A percentile compares a stretch with the other conserved stretches of the same genome.
Evolutionary conservation across 2,797 vertebrate species (phyloP).

Genomic region (Xiphophorus birchmanni): DNA sequence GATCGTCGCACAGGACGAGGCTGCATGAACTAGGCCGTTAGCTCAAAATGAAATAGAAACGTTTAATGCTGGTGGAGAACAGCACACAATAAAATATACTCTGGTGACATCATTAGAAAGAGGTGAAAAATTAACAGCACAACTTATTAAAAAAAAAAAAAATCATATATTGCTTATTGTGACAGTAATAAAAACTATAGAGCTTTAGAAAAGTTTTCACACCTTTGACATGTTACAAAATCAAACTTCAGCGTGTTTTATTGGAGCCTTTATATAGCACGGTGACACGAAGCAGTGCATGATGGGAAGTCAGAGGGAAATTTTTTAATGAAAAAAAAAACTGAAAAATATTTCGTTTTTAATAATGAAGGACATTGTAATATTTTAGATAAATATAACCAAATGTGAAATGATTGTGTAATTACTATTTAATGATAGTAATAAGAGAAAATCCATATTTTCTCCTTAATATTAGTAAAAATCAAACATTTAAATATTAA

Average conservation of each 20-base stretch:
- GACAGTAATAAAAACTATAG: constrained; percentile 6
- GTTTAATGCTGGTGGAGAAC: constrained; percentile 47
- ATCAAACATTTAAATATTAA: not conserved
- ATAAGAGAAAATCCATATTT: not conserved
- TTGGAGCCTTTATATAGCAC: not conserved
- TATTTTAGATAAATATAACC: not conserved
- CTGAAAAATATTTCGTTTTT: not conserved
- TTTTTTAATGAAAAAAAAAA: not conserved
- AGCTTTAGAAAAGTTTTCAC: not conserved
- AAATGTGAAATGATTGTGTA: not conserved
- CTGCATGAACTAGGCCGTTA: constrained; percentile 27
- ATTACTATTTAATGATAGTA: not conserved
- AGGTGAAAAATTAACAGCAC: constrained; percentile 21
- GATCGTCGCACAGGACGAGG: constrained; percentile 27
- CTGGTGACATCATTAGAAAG: constrained; percentile 14
- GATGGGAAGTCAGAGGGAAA: not conserved
- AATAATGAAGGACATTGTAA: not conserved
- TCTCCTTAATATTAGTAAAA: not conserved
- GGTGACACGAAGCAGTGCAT: not conserved
- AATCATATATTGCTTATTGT: constrained; percentile 56
- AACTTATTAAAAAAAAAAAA: constrained; percentile 30
- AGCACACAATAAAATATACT: constrained; percentile 32
- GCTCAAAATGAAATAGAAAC: constrained; percentile 50
- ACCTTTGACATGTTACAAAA: not conserved
- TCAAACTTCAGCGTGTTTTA: not conserved